Conservation (phyloP, 2,113 vertebrate genomes). For the Falco punctatus region DNA sequence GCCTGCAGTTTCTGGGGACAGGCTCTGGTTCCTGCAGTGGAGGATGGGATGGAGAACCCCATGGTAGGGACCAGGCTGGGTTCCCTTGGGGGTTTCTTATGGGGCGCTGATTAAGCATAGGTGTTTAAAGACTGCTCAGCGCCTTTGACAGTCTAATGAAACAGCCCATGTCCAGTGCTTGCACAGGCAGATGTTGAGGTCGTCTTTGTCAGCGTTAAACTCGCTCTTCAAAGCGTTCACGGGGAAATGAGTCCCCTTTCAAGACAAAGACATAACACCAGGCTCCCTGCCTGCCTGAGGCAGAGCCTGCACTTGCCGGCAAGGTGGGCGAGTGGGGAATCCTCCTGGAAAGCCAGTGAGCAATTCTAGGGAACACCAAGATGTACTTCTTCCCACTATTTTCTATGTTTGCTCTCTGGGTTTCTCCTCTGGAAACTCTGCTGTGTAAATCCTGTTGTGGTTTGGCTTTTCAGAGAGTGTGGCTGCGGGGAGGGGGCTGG, state of each 20-base stretch:
- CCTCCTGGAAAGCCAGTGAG: not conserved
- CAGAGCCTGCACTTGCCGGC: accelerated
- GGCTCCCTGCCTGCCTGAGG: not conserved
- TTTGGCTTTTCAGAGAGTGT: not conserved
- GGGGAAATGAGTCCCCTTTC: constrained; percentile 51
- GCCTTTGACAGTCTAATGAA: constrained; percentile 11
- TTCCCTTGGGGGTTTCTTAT: not conserved
- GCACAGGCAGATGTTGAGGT: not conserved
- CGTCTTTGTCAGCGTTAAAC: not conserved
- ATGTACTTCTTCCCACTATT: not conserved
- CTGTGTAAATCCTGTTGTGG: not conserved
- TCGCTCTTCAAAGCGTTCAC: constrained; percentile 40
- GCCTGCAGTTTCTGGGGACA: not conserved
- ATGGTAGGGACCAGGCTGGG: not conserved
- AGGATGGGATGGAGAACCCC: not conserved
- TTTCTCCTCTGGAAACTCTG: not conserved
- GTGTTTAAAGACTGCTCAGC: not conserved
- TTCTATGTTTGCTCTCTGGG: not conserved
- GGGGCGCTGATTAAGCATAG: not conserved
- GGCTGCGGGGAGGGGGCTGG: not conserved
- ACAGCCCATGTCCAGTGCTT: not conserved
- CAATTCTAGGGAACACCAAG: not conserved
- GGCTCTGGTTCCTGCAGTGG: not conserved
- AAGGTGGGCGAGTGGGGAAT: not conserved
- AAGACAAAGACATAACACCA: constrained; percentile 18